Base-by-base conservation (phyloP, 2,797 vertebrate species). In the Avahi laniger region DNA sequence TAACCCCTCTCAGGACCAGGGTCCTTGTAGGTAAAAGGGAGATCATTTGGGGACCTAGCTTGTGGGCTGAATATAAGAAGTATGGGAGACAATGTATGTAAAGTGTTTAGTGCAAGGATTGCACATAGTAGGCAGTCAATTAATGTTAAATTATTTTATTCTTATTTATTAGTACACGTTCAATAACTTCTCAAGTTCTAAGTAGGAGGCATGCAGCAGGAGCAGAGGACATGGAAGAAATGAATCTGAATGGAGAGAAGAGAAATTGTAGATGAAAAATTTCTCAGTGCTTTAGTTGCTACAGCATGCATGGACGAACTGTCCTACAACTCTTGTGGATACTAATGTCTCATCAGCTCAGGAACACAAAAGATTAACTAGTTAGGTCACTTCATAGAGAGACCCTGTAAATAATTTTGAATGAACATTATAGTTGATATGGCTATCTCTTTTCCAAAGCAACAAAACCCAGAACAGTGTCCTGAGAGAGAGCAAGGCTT, bases 81-180 rank as follows among this genome's bases (percentile, higher is more conserved):
- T 78, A 70, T 91, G 46, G 70, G 59, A 84, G 81, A 75, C 4
- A 85, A 38, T 9, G 1, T 52, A 80, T 85, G 17, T 70, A 75
- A 90, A 86, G 54, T 82, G 33, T 90, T 95, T 88, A 79, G 30
- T 35, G 76, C n/a, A 89, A 94, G 54, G 75, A 89, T 30, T 69
- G 57, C 73, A 87, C 20, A 20, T 86, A 63, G 86, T 93, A 88
- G 89, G 83, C 61, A 92, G 78, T 90, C 78, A 69, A 10, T 83
- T 91, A 84, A 75, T 75, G 65, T 91, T 91, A 67, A 46, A 87
- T 72, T 43, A 83, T 82, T 95, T 92, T 96, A 97, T 93, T 97
- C 69, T 83, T 75, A 83, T 89, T 85, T 75, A 83, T 81, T 73
- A 89, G 93, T 75, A 95, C 75, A 88, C 33, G 41, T 81, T 89